phyloP scores from a whole-genome alignment of 2,797 vertebrate species.

The Tinamus major region DNA sequence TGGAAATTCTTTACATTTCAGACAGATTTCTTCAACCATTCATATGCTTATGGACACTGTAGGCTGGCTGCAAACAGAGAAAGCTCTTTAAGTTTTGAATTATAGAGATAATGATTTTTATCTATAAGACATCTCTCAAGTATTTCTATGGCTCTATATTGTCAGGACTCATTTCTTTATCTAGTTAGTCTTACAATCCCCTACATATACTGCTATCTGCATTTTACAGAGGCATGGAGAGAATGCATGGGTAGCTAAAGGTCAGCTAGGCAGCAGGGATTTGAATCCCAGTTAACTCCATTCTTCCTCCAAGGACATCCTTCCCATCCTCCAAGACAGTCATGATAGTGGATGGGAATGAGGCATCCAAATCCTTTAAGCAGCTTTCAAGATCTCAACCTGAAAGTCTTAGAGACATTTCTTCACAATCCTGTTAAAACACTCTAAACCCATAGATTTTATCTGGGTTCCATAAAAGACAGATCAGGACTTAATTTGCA shows the following conservation, averaged over 20 bases:
- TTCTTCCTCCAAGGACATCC: background rate
- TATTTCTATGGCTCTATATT: background rate
- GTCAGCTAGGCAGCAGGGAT: background rate
- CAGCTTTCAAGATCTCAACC: background rate
- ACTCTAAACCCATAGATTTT: background rate
- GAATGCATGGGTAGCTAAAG: background rate
- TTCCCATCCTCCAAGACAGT: background rate
- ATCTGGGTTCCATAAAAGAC: background rate
- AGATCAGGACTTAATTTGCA: background rate
- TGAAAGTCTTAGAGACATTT: background rate
- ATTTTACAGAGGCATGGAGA: background rate
- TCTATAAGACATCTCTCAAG: background rate
- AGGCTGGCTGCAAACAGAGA: background rate
- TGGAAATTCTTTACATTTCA: background rate
- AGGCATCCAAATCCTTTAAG: background rate
- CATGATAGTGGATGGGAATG: background rate
- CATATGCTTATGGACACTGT: background rate
- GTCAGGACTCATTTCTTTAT: background rate
- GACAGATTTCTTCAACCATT: background rate
- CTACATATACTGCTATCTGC: background rate
- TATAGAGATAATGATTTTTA: background rate
- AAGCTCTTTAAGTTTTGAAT: background rate
- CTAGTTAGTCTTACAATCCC: background rate
- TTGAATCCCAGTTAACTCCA: background rate
- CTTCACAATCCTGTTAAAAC: background rate